Conservation (phyloP, 2,797 vertebrate species). For the Melanotaenia nigrans region DNA sequence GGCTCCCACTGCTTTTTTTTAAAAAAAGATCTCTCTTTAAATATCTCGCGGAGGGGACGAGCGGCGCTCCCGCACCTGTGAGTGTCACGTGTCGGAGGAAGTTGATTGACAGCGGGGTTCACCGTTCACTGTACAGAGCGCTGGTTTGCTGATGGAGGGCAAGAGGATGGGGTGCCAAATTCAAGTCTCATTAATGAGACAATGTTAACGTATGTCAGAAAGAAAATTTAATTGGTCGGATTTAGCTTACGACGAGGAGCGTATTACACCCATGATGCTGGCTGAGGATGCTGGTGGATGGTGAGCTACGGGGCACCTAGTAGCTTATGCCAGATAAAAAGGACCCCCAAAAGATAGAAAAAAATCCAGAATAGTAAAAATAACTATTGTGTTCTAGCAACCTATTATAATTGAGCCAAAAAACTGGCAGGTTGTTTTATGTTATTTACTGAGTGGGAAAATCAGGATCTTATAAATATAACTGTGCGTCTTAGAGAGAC, state of each 20-base stretch:
- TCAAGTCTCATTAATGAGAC: neutral
- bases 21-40: neutral
- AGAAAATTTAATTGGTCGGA: neutral
- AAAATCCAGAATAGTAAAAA: too few relatives aligned
- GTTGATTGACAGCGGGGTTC: conserved; percentile 59
- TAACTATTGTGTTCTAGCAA: too few relatives aligned
- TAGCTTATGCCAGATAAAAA: too few relatives aligned
- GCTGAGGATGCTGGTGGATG: neutral
- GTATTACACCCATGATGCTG: neutral
- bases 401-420: too few relatives aligned
- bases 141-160: conserved; percentile 10
- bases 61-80: conserved; percentile 42
- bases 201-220: neutral
- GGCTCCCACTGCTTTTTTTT: neutral
- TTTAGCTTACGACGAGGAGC: neutral
- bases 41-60: conserved; percentile 21
- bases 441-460: too few relatives aligned
- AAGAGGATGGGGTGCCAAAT: neutral
- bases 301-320: neutral
- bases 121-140: conserved; percentile 25
- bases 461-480: too few relatives aligned
- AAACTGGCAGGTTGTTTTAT: too few relatives aligned
- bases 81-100: conserved; percentile 61
- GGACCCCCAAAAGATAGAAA: too few relatives aligned
- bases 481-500: too few relatives aligned